Percentiles rank a stretch among this genome's conserved stretches.
These are phyloP conservation scores for cat (Felis catus) DNA, from an alignment of 2,113 vertebrate genomes.

Conservation along the genomic window F.catus_Fca126_mat1.0 CM031413.1:132415501-132416000, in stretches of 20 bases:
- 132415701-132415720: background rate
- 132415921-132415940: background rate
- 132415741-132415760: background rate
- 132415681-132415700: background rate
- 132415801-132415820: background rate
- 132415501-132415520: background rate
- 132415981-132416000: background rate
- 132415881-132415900: background rate
- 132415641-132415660: background rate
- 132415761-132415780: background rate
- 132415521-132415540: background rate
- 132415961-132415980: background rate
- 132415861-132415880: background rate
- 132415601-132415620: constrained; percentile 29
- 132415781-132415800: constrained; percentile 1
- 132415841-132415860: background rate
- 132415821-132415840: background rate
- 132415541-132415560: background rate
- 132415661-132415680: background rate
- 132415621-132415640: background rate
- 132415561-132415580: background rate
- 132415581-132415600: background rate
- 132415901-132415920: background rate
- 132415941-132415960: background rate
- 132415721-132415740: background rate